Conservation (phyloP, 2,888 invertebrate species). For the Herminia tarsipennalis region DNA sequence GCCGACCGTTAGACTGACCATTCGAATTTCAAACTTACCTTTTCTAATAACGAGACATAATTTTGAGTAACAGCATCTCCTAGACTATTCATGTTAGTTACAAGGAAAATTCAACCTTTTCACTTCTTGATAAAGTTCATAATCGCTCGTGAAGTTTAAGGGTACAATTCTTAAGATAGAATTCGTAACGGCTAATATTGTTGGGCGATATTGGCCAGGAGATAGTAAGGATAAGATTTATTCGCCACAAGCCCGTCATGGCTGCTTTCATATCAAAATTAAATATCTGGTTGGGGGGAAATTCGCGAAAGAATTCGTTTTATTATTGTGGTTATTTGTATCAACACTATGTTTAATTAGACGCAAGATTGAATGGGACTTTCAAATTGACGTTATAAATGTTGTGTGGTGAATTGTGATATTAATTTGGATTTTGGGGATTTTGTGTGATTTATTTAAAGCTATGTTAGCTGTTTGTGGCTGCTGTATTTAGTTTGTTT, state of each 20-base stretch:
- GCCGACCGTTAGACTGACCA: conserved; percentile 24
- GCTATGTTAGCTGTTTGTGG: too few species aligned
- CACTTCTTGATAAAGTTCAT: conserved; percentile 15
- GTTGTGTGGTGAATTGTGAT: too few species aligned
- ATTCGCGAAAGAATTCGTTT: conserved; percentile 53
- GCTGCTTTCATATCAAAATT: conserved; percentile 81
- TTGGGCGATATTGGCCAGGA: conserved; percentile 78
- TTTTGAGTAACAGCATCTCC: conserved; percentile 36
- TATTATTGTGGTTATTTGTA: conserved; percentile 32
- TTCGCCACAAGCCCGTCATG: conserved; percentile 70
- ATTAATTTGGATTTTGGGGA: too few species aligned
- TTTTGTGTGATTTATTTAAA: too few species aligned
- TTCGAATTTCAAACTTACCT: conserved; percentile 41
- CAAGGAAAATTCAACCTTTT: background rate
- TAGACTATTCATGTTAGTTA: conserved; percentile 7
- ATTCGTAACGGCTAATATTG: conserved; percentile 83
- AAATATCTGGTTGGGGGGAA: conserved; percentile 71
- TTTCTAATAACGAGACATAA: conserved; percentile 37
- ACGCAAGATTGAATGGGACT: conserved; percentile 6
- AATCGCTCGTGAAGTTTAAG: conserved; percentile 39
- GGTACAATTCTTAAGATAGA: conserved; percentile 67
- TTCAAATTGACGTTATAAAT: background rate
- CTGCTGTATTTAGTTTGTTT: too few species aligned
- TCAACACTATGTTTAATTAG: conserved; percentile 44
- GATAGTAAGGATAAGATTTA: conserved; percentile 79